Base-by-base conservation (phyloP, 2,888 invertebrate genomes). In the Carpatolechia fugitivella region DNA sequence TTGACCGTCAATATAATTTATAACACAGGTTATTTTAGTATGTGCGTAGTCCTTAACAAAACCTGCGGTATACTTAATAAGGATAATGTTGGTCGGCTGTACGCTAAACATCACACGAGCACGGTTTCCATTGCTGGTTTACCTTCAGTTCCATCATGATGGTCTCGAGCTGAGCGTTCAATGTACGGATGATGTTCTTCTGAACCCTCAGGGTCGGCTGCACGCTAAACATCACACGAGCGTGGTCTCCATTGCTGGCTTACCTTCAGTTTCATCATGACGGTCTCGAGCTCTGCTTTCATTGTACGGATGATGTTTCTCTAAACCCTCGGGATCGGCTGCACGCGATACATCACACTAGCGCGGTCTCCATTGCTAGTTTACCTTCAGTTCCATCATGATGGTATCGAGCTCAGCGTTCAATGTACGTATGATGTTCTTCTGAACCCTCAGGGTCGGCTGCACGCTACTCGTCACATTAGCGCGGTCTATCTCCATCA, bases 401-500 rank as follows among this genome's bases (percentile, higher is more conserved):
- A 95, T 85, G 63, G 93, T 93, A 8, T 92, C 91, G 59, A 93
- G 91, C 63, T 95, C 95, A 16, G 84, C 79, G 62, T 91, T 91
- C 33, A 95, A 82, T 7, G 90, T 91, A 18, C 82, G 82, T 59
- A 95, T 92, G 62, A 93, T 91, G 68, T 91, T 92, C 65, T 91
- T 86, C 74, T 94, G 93, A 74, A 92, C 92, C 52, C 92, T 86
- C 20, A 94, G 81, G 59, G 93, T 92, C 5, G 93, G 92, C 65
- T 93, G 93, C 20, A 93, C 93, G 70, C 95, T 94, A 69, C 93
- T 94, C 53, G 92, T 91, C 69, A 95, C 95, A 0, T 93, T 91
- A 10, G 92, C 89, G 1, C 95, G 90, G 76, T 96, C 95, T 58
- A 94, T 93, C 77, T 97, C 96, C 95, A 96, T 96, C 64, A 96